Base-by-base conservation (phyloP, 2,888 invertebrate genomes). In the Drosophila mimica region DNA sequence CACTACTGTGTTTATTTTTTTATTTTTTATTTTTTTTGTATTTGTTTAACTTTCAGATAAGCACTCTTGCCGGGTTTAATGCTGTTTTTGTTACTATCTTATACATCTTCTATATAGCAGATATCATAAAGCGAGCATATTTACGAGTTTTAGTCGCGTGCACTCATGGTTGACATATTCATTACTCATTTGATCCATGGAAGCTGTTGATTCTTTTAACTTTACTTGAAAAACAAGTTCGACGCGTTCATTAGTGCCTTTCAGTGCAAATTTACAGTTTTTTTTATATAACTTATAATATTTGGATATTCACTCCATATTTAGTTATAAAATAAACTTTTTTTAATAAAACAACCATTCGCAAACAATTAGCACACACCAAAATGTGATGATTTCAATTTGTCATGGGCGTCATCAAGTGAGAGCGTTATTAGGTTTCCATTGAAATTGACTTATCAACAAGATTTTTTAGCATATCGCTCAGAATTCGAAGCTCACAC, bases 391-490 rank as follows among this genome's bases (percentile, higher is more conserved):
- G 53, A 76, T 60, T 57, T 66, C 59, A 67, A 63, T 51, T 60
- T 52, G 53, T 56, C 33, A 25, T 34, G 46, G 34, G 49, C 68
- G 69, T 74, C 68, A 76, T 73, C 59, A 62, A 72, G 57, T 66
- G 68, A 54, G 69, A 75, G 72, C 30, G 64, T 74, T 69, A 84
- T 87, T 83, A 74, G 64, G 79, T 75, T 84, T 75, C 66, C 60
- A 57, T 31, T 56, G 60, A 36, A 88, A 89, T 88, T 85, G 80
- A 89, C 88, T 70, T 77, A 89, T 85, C 70, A 82, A 89, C 76
- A 70, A 82, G 86, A 85, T 77, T 74, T 49, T 82, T 85, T 85
- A 85, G 69, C 90, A 82, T 56, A 33, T 48, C 48, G 28, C 62
- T 59, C 31, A 69, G 57, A 85, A 88, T 88, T 89, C 67, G 36